phyloP scores from a whole-genome alignment of 2,797 vertebrate species.

The Podarcis siculus region DNA sequence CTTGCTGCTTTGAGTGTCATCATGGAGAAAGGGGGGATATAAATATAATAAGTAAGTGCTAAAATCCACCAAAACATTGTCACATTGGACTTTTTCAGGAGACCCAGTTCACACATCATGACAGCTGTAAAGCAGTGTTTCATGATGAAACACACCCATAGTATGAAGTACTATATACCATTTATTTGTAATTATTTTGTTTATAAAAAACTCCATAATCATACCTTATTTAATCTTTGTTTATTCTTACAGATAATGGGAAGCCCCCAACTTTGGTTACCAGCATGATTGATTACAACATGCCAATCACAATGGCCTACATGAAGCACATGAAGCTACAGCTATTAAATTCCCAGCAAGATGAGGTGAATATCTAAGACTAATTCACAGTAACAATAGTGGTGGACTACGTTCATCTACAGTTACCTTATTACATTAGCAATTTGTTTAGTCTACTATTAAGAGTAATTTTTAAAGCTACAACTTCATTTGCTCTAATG shows the following conservation, averaged over 20 bases:
- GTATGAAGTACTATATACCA: constrained; percentile 11
- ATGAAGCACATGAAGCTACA: constrained; percentile 89
- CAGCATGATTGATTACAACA: constrained; percentile 88
- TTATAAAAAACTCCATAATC: constrained; percentile 9
- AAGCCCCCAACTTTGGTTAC: constrained; percentile 85
- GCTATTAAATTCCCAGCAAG: constrained; percentile 84
- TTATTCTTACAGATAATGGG: constrained; percentile 82
- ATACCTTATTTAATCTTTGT: constrained; percentile 34
- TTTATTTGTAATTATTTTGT: constrained; percentile 35
- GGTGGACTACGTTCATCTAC: not conserved
- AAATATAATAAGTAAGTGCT: not conserved
- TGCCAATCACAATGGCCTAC: constrained; percentile 89
- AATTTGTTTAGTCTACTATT: constrained; percentile 2
- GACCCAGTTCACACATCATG: not conserved
- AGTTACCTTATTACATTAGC: not conserved
- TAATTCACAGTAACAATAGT: not conserved
- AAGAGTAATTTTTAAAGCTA: not conserved
- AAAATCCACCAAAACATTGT: not conserved
- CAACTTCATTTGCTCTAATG: not conserved
- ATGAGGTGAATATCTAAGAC: constrained; percentile 78
- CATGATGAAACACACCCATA: not conserved
- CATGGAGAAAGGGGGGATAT: not conserved
- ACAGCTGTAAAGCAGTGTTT: not conserved
- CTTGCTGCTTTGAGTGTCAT: not conserved
- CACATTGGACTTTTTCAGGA: not conserved